phyloP scores from a whole-genome alignment of 2,888 invertebrate species.

The Alcis repandata region DNA sequence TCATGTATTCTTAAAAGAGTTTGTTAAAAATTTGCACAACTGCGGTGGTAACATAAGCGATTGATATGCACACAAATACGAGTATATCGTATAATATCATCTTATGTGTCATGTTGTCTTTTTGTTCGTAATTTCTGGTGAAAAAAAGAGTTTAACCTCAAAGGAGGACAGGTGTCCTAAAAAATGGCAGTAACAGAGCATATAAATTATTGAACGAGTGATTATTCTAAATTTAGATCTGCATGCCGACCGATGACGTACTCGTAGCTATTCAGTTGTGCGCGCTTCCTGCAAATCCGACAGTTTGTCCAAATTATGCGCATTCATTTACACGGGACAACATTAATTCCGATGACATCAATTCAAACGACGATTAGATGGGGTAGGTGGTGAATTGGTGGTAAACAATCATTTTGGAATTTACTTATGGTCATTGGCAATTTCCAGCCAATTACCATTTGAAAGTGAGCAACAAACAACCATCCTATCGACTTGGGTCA shows the following conservation, averaged over 20 bases:
- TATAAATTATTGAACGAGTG: slow-evolving; percentile 67
- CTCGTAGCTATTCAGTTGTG: slow-evolving; percentile 52
- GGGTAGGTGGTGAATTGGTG: slow-evolving; percentile 10
- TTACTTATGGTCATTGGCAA: slow-evolving; percentile 15
- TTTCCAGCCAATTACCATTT: not conserved
- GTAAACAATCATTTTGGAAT: slow-evolving; percentile 51
- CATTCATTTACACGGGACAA: slow-evolving; percentile 62
- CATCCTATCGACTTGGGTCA: no score
- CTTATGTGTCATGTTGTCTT: no score
- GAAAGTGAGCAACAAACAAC: no score
- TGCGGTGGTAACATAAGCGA: no score
- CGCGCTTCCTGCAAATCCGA: slow-evolving; percentile 67
- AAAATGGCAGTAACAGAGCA: no score
- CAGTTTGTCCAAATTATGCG: slow-evolving; percentile 74
- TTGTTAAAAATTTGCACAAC: slow-evolving; percentile 42
- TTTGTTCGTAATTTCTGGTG: no score
- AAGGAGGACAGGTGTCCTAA: no score
- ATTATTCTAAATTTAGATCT: slow-evolving; percentile 77
- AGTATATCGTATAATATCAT: no score
- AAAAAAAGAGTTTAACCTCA: no score
- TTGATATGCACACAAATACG: no score
- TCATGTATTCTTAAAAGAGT: not conserved
- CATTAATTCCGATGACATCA: slow-evolving; percentile 41
- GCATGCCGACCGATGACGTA: slow-evolving; percentile 63
- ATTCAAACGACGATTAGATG: slow-evolving; percentile 31